phyloP scores from a whole-genome alignment of 2,797 vertebrate species.

The Crenichthys baileyi region DNA sequence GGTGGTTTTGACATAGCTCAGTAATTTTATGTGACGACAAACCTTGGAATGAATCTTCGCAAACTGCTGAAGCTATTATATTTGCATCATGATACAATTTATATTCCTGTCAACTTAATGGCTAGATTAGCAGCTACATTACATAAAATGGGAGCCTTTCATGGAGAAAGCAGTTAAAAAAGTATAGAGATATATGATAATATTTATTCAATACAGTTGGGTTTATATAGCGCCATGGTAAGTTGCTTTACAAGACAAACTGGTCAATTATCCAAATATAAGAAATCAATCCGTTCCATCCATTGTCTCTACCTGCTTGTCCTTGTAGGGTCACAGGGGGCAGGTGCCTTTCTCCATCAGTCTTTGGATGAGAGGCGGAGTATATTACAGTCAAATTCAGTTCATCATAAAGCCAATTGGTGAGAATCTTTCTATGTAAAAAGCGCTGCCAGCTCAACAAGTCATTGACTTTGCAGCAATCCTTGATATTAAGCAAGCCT shows the following conservation, averaged over 20 bases:
- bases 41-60: slow-evolving; percentile 41
- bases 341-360: neutral
- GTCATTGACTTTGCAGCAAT: neutral
- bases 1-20: slow-evolving; percentile 52
- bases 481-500: neutral
- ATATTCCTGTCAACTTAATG: slow-evolving; percentile 47
- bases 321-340: neutral
- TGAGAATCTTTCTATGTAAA: neutral
- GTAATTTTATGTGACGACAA: slow-evolving; percentile 49
- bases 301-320: neutral
- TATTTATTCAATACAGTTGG: neutral
- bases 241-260: neutral
- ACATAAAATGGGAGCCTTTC: slow-evolving; percentile 23
- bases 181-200: neutral
- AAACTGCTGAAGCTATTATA: slow-evolving; percentile 46
- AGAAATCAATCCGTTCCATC: neutral
- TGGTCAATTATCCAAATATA: neutral
- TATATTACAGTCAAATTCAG: neutral
- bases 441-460: neutral
- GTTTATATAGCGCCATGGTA: neutral
- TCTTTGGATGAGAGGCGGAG: neutral
- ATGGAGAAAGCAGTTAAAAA: slow-evolving; percentile 10
- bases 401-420: neutral
- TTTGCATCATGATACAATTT: slow-evolving; percentile 41
- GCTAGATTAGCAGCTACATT: slow-evolving; percentile 35